Evolutionary conservation across 2,113 vertebrate genomes (phyloP), one percentile per base, ranked within the genome.

Genomic region (Electrona antarctica): DNA sequence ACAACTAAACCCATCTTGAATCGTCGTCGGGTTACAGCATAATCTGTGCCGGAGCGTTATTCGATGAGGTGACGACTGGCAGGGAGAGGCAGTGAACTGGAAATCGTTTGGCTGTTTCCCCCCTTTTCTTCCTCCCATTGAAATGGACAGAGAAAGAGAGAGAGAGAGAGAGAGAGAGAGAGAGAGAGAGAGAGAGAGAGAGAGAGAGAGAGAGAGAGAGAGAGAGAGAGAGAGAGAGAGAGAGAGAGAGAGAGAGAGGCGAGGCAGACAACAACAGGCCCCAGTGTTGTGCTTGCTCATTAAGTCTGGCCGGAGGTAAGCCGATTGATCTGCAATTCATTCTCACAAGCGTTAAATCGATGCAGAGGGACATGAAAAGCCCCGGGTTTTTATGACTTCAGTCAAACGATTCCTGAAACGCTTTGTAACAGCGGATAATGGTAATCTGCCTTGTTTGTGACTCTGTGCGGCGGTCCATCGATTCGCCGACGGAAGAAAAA

Each of bases 261-360:
- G 63, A 78, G 60, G 78, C 46, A 41, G 83, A 87, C 88, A 90
- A 91, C 93, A 92, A 87, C 83, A 60, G 80, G 83, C 68, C 80
- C 55, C 28, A 50, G 65, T 79, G 86, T 90, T 89, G 89, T 83
- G 81, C 74, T 64, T 84, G 80, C 92, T 93, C 89, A 92, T 93
- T 93, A 91, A 89, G 87, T 91, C 89, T 83, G 89, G 88, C 92
- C 87, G 62, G 85, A 88, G 89, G 91, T 92, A 91, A 93, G 91
- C 89, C 90, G 82, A 92, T 93, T 93, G 92, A 94, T 94, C 92
- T 91, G 89, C 90, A 91, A 92, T 93, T 93, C 91, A 92, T 93
- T 93, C 89, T 92, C 90, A 86, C 83, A 78, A 92, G 89, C 82
- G 84, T 88, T 91, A 90, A 94, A 93, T 93, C 92, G 81, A 93